Percentiles rank a stretch among this genome's conserved stretches.
Evolutionary conservation across 2,113 vertebrate genomes (phyloP).

Genomic region (Poeciliopsis turrubarensis): DNA sequence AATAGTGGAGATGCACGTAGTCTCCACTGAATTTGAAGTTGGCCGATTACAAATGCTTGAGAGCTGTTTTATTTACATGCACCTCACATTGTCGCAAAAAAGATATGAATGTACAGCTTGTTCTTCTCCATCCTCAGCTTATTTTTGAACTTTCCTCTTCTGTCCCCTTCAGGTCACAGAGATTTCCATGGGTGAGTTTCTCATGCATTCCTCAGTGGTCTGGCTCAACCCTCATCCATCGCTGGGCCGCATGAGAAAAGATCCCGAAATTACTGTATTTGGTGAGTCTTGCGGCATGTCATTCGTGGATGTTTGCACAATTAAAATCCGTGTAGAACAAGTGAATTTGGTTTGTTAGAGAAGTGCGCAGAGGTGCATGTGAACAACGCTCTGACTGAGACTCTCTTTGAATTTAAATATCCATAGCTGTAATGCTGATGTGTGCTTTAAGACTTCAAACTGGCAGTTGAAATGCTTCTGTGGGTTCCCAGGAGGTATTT

Average conservation of each 20-base stretch:
- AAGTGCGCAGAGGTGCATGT: background rate
- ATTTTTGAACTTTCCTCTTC: background rate
- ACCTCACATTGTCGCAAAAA: constrained; percentile 17
- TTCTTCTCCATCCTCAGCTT: background rate
- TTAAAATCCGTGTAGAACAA: background rate
- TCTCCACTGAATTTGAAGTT: background rate
- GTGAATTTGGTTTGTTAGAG: constrained; percentile 5
- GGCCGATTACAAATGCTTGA: constrained; percentile 21
- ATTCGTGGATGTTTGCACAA: background rate
- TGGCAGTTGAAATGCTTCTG: constrained; percentile 59
- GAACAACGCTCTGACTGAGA: background rate
- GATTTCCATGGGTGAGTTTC: constrained; percentile 98
- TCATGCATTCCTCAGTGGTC: constrained; percentile 91
- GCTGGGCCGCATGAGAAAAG: constrained; percentile 91
- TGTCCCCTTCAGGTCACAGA: constrained; percentile 86
- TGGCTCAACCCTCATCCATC: constrained; percentile 95
- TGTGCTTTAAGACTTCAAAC: constrained; percentile 46
- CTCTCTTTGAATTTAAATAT: constrained; percentile 42
- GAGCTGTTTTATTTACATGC: constrained; percentile 22
- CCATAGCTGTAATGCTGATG: constrained; percentile 31
- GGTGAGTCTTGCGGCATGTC: constrained; percentile 79
- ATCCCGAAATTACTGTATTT: constrained; percentile 93
- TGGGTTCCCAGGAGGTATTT: constrained; percentile 49
- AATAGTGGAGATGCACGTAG: background rate
- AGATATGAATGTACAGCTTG: background rate